Conservation (phyloP, 2,888 invertebrate genomes). For the Drosophila kanekoi region DNA sequence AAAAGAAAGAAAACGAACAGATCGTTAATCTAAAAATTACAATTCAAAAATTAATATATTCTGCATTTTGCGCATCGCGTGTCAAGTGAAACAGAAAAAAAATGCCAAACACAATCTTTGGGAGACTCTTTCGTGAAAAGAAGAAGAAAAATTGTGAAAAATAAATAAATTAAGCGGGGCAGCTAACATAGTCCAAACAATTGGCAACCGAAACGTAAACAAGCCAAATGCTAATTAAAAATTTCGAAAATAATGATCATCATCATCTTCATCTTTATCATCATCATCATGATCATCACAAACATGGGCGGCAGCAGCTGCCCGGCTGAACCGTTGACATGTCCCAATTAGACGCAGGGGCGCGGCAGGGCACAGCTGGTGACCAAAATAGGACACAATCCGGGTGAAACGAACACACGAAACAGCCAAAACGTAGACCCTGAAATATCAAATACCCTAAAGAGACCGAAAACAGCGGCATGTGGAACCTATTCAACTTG, state of each 20-base stretch:
- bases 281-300: constrained; percentile 7
- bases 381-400: constrained; percentile 42
- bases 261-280: constrained; percentile 5
- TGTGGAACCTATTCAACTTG: too few relatives aligned
- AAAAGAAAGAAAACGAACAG: constrained; percentile 10
- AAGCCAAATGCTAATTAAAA: constrained; percentile 25
- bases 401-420: neutral
- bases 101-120: constrained; percentile 25
- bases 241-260: constrained; percentile 20
- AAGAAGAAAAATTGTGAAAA: constrained; percentile 31
- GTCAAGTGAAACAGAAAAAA: constrained; percentile 10
- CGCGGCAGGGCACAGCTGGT: constrained; percentile 20
- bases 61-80: constrained; percentile 47
- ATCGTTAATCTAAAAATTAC: neutral
- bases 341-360: constrained; percentile 2
- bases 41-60: constrained; percentile 22
- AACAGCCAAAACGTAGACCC: too few relatives aligned
- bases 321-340: neutral
- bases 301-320: constrained; percentile 13
- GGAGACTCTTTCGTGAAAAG: constrained; percentile 10
- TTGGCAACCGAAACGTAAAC: constrained; percentile 50
- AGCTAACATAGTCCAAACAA: constrained; percentile 28
- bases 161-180: constrained; percentile 40
- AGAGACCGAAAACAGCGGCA: too few relatives aligned
- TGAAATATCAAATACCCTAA: too few relatives aligned